These are phyloP conservation scores for Atherix ibis DNA, from an alignment of 2,888 invertebrate species.

Conservation along the genomic window DNA sequence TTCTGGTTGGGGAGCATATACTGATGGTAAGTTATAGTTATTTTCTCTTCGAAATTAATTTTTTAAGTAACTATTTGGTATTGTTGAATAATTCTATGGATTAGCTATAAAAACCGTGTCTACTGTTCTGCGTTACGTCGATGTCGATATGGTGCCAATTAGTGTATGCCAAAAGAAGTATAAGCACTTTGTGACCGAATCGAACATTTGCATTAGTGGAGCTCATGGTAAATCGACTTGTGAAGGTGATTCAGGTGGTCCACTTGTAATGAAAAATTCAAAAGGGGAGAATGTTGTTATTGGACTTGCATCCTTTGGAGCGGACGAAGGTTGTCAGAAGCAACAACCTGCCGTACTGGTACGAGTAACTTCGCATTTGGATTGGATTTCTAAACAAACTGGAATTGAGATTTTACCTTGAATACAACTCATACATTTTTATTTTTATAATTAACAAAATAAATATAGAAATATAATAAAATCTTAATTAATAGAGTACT, in stretches of 20 bases:
- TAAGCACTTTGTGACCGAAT: constrained; percentile 26
- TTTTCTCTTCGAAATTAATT: neutral
- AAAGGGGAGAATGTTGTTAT: neutral
- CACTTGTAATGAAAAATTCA: constrained; percentile 18
- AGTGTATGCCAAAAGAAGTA: constrained; percentile 29
- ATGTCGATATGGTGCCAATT: constrained; percentile 28
- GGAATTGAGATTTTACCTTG: constrained; percentile 11
- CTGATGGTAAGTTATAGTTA: constrained; percentile 15
- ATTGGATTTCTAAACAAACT: constrained; percentile 19
- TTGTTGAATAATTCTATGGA: neutral
- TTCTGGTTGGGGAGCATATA: constrained; percentile 35
- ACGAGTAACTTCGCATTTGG: constrained; percentile 17
- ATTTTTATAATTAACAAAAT: too few species aligned
- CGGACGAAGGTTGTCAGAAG: constrained; percentile 16
- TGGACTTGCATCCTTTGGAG: constrained; percentile 6
- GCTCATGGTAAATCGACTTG: constrained; percentile 29
- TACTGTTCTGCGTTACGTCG: constrained; percentile 29
- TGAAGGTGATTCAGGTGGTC: constrained; percentile 33
- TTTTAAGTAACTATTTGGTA: neutral
- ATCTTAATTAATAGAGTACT: too few species aligned
- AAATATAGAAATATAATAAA: too few species aligned
- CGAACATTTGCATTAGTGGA: constrained; percentile 34
- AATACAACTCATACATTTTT: too few species aligned
- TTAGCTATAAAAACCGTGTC: constrained; percentile 16
- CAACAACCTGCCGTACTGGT: constrained; percentile 18